Evolutionary conservation across 2,888 invertebrate species (phyloP), one percentile per base, ranked within the genome.

Genomic region (Limenitis camilla): DNA sequence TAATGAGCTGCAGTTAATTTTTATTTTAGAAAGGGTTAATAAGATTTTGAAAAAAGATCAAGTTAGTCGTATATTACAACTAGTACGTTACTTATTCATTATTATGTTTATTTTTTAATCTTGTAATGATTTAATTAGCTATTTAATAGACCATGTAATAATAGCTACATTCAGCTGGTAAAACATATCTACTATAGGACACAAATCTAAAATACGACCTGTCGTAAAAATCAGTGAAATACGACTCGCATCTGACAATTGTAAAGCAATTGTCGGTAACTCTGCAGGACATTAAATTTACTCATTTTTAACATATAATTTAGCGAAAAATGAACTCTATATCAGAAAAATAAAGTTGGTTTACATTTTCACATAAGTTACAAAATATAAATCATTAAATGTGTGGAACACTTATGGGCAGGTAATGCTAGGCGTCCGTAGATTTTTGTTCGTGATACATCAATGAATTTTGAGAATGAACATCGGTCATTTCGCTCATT

Each of bases 191-290:
- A 56, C 61, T 65, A 60, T 54, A 70, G 65, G 63, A 67, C 59
- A 66, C 65, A 72, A 68, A 61, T 61, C 63, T 63, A 64, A 72
- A 82, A 73, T 76, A 82, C 70, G 78, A 69, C 72, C 52, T 64
- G 69, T 75, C 79, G 75, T 82, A 78, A 84, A 83, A 76, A 71
- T 71, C 59, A 61, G 64, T 78, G 70, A 83, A 74, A 76, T 81
- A 81, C 73, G 77, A 74, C 64, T 61, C 58, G 64, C 60, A 64
- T 65, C 64, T 71, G 71, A 75, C 79, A 78, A 79, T 81, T 76
- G 70, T 65, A 65, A 68, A 71, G 66, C 74, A 74, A 78, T 78
- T 76, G 78, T 74, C 66, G 68, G 72, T 68, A 68, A 63, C 72
- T 65, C 74, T 69, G 69, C 69, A 71, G 67, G 67, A 68, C 67